Percentiles rank a stretch among this genome's conserved stretches.
These are phyloP conservation scores for Ormyrus rosae DNA, from an alignment of 2,888 invertebrate species.

Conservation along the genomic window DNA sequence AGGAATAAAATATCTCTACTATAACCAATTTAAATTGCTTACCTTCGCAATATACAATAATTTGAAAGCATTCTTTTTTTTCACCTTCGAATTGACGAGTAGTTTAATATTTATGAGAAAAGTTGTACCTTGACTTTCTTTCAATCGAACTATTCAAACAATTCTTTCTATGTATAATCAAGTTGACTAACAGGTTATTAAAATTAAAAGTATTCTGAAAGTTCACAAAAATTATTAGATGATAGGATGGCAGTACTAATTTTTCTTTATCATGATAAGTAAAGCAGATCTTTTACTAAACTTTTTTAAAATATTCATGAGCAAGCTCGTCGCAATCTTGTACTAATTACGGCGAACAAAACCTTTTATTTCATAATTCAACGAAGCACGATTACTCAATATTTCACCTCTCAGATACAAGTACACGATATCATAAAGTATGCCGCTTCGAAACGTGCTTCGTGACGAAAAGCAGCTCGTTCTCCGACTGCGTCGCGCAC, in stretches of 20 bases:
- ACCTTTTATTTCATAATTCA: not conserved
- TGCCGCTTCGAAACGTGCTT: not conserved
- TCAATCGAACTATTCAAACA: too few species aligned
- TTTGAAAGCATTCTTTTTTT: too few species aligned
- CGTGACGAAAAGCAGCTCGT: too few species aligned
- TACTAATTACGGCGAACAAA: constrained; percentile 29
- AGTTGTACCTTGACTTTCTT: too few species aligned
- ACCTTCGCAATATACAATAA: too few species aligned
- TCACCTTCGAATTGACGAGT: not conserved
- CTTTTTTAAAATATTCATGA: constrained; percentile 15
- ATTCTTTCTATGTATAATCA: not conserved
- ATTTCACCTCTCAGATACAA: not conserved
- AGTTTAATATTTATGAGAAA: not conserved
- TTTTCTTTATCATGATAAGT: constrained; percentile 20
- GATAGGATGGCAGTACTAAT: constrained; percentile 6
- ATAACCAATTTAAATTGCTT: too few species aligned
- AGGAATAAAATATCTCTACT: too few species aligned
- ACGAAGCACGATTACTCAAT: not conserved
- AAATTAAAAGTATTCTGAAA: constrained; percentile 14
- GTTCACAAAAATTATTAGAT: not conserved
- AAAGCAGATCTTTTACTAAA: constrained; percentile 5
- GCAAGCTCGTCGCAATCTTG: constrained; percentile 16
- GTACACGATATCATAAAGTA: not conserved
- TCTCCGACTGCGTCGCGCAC: too few species aligned
- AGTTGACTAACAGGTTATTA: constrained; percentile 2